Evolutionary conservation across 2,888 invertebrate genomes (phyloP).

Genomic region (Drosophila bunnanda): DNA sequence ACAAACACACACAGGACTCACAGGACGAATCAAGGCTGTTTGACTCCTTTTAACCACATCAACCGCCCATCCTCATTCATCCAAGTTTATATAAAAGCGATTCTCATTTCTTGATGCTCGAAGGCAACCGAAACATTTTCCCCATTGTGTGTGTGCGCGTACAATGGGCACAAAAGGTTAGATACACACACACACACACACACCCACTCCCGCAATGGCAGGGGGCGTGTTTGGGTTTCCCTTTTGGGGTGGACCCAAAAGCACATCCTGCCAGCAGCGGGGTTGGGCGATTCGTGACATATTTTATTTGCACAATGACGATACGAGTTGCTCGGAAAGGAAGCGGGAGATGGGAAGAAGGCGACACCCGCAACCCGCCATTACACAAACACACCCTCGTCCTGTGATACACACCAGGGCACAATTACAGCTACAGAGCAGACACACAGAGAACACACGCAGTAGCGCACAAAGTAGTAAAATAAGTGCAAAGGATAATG

Average conservation of each 20-base stretch:
- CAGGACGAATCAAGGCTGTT: constrained; percentile 26
- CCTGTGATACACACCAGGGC: constrained; percentile 21
- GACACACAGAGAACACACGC: constrained; percentile 30
- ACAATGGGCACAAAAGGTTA: constrained; percentile 79
- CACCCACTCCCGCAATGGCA: constrained; percentile 25
- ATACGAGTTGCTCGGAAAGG: constrained; percentile 72
- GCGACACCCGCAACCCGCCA: constrained; percentile 58
- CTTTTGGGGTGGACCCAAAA: constrained; percentile 37
- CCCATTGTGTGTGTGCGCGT: constrained; percentile 49
- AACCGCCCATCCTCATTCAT: constrained; percentile 51
- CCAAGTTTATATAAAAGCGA: constrained; percentile 74
- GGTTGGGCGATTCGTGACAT: constrained; percentile 81
- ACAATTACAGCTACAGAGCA: constrained; percentile 47
- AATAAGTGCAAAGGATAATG: constrained; percentile 82
- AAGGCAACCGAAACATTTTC: constrained; percentile 43
- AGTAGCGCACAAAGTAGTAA: constrained; percentile 71
- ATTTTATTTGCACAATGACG: constrained; percentile 82
- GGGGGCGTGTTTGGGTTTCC: constrained; percentile 68
- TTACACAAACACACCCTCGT: constrained; percentile 74
- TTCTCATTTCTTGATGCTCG: constrained; percentile 52
- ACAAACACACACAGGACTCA: neutral
- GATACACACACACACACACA: constrained; percentile 57
- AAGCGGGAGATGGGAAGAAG: neutral
- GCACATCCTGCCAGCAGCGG: constrained; percentile 47
- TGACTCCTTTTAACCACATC: constrained; percentile 42